phyloP scores from a whole-genome alignment of 1,140 invertebrate genomes.

The Tetramorium parvispinum region DNA sequence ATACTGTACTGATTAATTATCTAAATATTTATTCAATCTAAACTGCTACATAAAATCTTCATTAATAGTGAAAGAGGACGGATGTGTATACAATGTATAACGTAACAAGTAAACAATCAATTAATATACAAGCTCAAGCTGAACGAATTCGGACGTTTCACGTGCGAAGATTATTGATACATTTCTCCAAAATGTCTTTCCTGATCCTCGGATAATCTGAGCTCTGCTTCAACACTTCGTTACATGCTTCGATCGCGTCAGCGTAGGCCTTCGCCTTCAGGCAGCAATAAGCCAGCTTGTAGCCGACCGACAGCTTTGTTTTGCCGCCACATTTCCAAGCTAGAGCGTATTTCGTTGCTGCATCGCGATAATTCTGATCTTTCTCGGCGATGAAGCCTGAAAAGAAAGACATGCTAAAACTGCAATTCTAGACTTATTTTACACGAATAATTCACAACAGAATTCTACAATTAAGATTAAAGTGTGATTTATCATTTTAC shows the following conservation, averaged over 20 bases:
- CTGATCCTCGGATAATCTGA: slow-evolving; percentile 96
- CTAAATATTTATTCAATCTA: neutral
- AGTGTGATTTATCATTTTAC: neutral
- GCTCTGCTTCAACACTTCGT: slow-evolving; percentile 92
- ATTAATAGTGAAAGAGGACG: neutral
- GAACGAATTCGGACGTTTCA: slow-evolving; percentile 76
- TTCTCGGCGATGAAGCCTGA: slow-evolving; percentile 95
- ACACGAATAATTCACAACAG: neutral
- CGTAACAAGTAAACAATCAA: slow-evolving; percentile 34
- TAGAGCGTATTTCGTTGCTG: slow-evolving; percentile 92
- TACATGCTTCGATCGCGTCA: slow-evolving; percentile 94
- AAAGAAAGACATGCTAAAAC: neutral
- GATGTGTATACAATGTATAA: slow-evolving; percentile 1
- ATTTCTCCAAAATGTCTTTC: slow-evolving; percentile 98
- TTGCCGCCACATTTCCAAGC: slow-evolving; percentile 94
- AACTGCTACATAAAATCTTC: neutral
- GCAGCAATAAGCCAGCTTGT: slow-evolving; percentile 96
- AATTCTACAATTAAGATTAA: neutral
- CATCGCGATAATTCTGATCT: slow-evolving; percentile 95
- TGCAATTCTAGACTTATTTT: neutral
- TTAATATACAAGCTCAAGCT: slow-evolving; percentile 18
- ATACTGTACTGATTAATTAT: neutral
- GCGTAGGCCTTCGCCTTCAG: slow-evolving; percentile 96
- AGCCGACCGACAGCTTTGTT: slow-evolving; percentile 94
- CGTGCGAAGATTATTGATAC: slow-evolving; percentile 92